phyloP scores from a whole-genome alignment of 2,113 vertebrate species.

The Grammomys surdaster region DNA sequence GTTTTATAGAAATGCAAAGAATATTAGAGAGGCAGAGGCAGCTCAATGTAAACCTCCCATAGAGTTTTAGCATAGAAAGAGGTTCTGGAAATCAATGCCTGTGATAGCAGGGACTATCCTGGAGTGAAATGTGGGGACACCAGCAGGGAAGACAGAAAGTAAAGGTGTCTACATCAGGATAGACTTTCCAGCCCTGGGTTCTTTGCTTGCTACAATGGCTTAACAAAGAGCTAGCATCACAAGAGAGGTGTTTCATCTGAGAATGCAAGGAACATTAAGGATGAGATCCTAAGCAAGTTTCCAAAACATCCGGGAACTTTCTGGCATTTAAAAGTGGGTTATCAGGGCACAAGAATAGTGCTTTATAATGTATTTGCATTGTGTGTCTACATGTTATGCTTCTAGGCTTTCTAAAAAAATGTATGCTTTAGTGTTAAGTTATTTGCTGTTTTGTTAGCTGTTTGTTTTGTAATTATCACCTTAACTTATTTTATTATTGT shows the following conservation, averaged over 20 bases:
- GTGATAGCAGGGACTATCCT: neutral
- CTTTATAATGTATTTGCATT: neutral
- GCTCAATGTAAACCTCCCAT: neutral
- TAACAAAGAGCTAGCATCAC: neutral
- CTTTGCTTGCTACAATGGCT: neutral
- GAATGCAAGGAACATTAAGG: neutral
- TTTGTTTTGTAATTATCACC: neutral
- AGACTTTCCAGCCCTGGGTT: neutral
- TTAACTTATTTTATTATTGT: neutral
- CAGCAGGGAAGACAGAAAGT: neutral
- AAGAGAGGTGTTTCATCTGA: neutral
- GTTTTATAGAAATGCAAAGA: neutral
- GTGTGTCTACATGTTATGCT: neutral
- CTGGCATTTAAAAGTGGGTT: neutral
- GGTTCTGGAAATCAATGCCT: neutral
- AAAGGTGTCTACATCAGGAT: neutral
- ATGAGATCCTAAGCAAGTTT: neutral
- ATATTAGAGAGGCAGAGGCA: neutral
- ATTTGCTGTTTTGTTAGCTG: neutral
- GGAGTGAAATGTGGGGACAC: neutral
- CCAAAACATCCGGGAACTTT: neutral
- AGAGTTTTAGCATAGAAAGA: neutral
- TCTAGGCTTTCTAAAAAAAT: neutral
- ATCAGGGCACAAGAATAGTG: neutral
- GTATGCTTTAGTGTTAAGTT: neutral